These are phyloP conservation scores for Melanostoma scalare DNA, from an alignment of 2,888 invertebrate species.

Conservation along the genomic window DNA sequence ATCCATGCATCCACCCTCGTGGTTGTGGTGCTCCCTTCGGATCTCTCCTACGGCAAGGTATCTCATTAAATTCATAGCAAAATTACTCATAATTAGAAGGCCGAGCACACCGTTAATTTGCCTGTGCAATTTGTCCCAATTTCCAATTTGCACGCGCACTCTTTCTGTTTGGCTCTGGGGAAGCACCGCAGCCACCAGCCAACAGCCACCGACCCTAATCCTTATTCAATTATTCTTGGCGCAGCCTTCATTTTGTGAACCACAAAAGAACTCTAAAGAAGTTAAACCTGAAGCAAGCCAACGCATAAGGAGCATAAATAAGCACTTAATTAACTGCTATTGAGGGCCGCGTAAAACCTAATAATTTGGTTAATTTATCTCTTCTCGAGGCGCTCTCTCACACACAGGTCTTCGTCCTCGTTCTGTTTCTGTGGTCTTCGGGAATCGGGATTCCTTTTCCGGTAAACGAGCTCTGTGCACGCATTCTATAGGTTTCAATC, in stretches of 20 bases:
- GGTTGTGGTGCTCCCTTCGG: neutral
- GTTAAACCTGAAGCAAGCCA: conserved; percentile 21
- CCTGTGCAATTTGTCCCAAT: conserved; percentile 69
- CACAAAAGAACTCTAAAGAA: conserved; percentile 11
- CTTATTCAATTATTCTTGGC: conserved; percentile 38
- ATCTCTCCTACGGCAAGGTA: neutral
- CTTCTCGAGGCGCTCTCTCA: conserved; percentile 46
- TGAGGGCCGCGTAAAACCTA: conserved; percentile 70
- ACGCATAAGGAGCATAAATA: conserved; percentile 67
- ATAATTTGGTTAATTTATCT: conserved; percentile 71
- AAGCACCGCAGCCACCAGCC: conserved; percentile 15
- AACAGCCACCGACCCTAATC: conserved; percentile 27
- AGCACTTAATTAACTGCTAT: conserved; percentile 73
- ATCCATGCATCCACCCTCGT: conserved; percentile 7
- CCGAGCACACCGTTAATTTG: conserved; percentile 62
- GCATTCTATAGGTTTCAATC: conserved; percentile 41
- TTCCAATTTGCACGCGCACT: conserved; percentile 59
- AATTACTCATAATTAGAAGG: conserved; percentile 71
- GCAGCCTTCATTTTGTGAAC: conserved; percentile 6
- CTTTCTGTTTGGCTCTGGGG: neutral
- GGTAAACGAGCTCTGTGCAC: conserved; percentile 65
- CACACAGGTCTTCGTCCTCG: conserved; percentile 3
- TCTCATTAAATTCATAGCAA: conserved; percentile 44
- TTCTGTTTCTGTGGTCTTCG: conserved; percentile 26
- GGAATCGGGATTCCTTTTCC: conserved; percentile 68